Percentiles rank a stretch among this genome's conserved stretches.
phyloP scores from a whole-genome alignment of 2,797 vertebrate species.

The Tamandua tetradactyla region DNA sequence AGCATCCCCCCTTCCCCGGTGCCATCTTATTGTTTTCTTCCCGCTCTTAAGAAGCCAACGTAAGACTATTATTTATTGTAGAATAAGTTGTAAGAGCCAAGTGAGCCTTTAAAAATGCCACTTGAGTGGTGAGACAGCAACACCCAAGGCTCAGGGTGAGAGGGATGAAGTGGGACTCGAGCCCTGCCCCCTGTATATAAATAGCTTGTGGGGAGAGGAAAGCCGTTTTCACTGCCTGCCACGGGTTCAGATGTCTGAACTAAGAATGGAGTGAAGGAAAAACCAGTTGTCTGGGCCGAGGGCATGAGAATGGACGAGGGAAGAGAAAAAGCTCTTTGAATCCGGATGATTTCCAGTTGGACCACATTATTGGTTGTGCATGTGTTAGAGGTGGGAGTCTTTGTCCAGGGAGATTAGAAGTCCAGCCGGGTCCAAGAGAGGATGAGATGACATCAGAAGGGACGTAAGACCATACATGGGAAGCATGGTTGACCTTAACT shows the following conservation, averaged over 20 bases:
- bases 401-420: not conserved
- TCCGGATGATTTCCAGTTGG: not conserved
- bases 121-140: not conserved
- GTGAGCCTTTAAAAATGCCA: not conserved
- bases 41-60: not conserved
- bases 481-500: not conserved
- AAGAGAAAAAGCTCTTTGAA: not conserved
- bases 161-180: not conserved
- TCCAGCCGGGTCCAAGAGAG: not conserved
- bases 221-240: not conserved
- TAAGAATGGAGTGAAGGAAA: not conserved
- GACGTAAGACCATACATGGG: not conserved
- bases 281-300: not conserved
- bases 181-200: not conserved
- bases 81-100: not conserved
- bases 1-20: too few species aligned
- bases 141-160: not conserved
- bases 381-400: not conserved
- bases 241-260: not conserved
- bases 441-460: not conserved
- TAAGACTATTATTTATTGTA: not conserved
- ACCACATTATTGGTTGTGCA: not conserved
- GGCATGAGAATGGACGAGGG: not conserved
- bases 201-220: too few species aligned
- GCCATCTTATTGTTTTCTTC: not conserved